These are phyloP conservation scores for Hipparchia sbordonii DNA, from an alignment of 2,888 invertebrate species.

Conservation along the genomic window DNA sequence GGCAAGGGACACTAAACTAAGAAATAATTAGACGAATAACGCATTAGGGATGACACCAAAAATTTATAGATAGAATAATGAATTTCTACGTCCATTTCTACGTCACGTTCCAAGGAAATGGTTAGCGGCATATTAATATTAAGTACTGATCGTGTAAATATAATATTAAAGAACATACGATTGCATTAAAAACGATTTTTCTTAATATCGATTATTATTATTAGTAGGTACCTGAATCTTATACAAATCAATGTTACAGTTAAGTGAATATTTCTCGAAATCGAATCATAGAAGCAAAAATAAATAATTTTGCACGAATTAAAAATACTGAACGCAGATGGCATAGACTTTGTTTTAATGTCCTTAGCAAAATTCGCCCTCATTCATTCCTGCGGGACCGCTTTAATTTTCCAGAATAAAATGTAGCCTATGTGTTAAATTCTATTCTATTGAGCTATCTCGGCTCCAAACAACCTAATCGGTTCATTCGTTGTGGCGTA, in stretches of 20 bases:
- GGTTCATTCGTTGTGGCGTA: no score
- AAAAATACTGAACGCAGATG: background rate
- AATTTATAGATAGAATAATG: constrained; percentile 50
- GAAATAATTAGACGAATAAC: constrained; percentile 31
- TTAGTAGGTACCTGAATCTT: background rate
- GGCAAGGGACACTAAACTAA: constrained; percentile 43
- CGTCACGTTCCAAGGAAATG: constrained; percentile 61
- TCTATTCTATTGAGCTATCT: no score
- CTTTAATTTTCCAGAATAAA: no score
- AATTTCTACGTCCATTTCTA: constrained; percentile 72
- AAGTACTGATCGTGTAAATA: constrained; percentile 56
- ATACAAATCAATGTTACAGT: background rate
- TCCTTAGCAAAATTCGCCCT: background rate
- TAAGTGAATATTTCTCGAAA: background rate
- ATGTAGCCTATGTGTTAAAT: no score
- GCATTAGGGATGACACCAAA: constrained; percentile 22
- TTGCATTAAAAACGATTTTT: constrained; percentile 35
- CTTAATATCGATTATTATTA: constrained; percentile 4
- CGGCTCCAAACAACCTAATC: no score
- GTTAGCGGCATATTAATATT: constrained; percentile 69
- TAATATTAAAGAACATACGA: constrained; percentile 42
- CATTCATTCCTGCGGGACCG: no score
- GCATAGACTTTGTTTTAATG: background rate
- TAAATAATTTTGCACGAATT: background rate
- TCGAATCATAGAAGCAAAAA: background rate